Evolutionary conservation across 1,140 invertebrate species (phyloP).

Genomic region (Andrena cerasifolii): DNA sequence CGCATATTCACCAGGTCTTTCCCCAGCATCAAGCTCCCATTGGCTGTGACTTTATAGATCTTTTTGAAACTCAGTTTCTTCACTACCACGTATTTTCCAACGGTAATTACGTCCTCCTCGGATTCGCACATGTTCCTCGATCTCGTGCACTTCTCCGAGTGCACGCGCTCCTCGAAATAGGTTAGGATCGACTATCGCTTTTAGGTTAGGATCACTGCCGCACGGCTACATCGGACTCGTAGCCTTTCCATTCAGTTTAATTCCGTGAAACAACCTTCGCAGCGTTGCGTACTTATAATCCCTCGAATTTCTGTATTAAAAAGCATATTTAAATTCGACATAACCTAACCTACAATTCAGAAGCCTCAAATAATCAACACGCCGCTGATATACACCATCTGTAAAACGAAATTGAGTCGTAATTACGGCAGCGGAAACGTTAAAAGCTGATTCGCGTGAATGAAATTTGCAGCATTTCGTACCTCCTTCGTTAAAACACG

Average conservation of each 20-base stretch:
- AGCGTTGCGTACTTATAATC: not conserved
- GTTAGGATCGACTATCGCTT: not conserved
- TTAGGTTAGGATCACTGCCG: not conserved
- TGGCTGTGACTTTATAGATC: conserved; percentile 87
- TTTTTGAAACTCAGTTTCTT: conserved; percentile 90
- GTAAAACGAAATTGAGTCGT: not conserved
- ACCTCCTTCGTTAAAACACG: not conserved
- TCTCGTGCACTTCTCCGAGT: not conserved
- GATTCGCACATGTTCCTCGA: conserved; percentile 35
- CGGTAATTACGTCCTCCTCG: conserved; percentile 78
- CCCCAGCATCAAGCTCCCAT: conserved; percentile 85
- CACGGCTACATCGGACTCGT: not conserved
- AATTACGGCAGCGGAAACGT: too few species aligned
- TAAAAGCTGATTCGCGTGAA: not conserved
- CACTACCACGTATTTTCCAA: conserved; percentile 89
- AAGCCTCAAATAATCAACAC: not conserved
- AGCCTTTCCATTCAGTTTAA: not conserved
- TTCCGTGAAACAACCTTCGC: not conserved
- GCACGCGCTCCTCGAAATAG: not conserved
- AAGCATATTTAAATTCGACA: not conserved
- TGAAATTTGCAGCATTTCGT: not conserved
- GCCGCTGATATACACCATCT: not conserved
- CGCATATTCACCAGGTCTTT: conserved; percentile 88
- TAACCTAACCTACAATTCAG: conserved; percentile 8
- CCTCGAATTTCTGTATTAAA: not conserved